Base-by-base conservation (phyloP, 2,888 invertebrate genomes). In the Trichacis sp. region DNA sequence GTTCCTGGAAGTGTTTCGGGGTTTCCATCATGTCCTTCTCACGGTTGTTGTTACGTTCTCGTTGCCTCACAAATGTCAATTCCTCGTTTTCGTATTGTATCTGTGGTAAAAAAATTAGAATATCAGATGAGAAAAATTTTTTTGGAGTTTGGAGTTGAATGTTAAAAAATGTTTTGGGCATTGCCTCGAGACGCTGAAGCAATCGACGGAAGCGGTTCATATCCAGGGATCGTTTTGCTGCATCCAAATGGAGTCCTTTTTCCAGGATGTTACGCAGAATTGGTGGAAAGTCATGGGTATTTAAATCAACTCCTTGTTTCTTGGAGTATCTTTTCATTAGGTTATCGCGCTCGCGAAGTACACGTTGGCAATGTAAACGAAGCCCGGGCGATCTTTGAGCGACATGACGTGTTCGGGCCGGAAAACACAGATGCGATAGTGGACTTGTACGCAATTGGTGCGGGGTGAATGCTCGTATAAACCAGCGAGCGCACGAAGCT, bases 321-420 rank as follows among this genome's bases (percentile, higher is more conserved):
- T 74, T 66, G 2, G 58, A 1, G 52, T 78, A 78, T n/a, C 78
- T 75, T 19, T 65, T 65, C 36, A 77, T 72, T 14, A 80, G 64
- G 24, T 81, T 63, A 17, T 76, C 76, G 20, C 24, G 69, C 77
- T n/a, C n/a, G n/a, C 81, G 80, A 18, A 81, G 81, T 24, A 77
- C 53, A n/a, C n/a, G n/a, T n/a, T 48, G 61, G 72, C 68, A 59
- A 80, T 79, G 42, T 36, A 50, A 70, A 40, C 54, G 8, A 50
- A 36, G 48, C 36, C 9, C 4, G 8, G 18, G 1, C 15, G 36
- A 33, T 49, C 18, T 49, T 19, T 49, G 40, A 40, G n/a, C 40
- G 40, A 40, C 40, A 40, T 40, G 15, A 48, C 30, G 14, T 30
- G 30, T 29, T 49, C 9, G 9, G 36, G 30, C n/a, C 42, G 33